These are phyloP conservation scores for Sceliomorpha sp. DNA, from an alignment of 2,888 invertebrate species.

Conservation along the genomic window DNA sequence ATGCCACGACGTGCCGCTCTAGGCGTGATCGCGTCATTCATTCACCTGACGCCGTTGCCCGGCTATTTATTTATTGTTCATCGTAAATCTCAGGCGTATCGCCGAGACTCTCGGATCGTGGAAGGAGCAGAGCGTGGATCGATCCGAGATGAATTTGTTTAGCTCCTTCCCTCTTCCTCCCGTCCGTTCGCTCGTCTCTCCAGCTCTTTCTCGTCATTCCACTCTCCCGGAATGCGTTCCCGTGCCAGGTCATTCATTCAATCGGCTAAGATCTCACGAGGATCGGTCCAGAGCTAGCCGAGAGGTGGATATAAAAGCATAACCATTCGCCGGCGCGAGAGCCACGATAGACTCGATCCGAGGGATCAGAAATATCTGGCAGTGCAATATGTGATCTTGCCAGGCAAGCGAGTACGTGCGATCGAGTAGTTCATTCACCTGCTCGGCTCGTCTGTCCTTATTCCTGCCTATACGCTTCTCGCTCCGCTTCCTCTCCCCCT, in stretches of 20 bases:
- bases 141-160: conserved; percentile 15
- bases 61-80: conserved; percentile 62
- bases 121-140: conserved; percentile 34
- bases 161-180: conserved; percentile 15
- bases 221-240: conserved; percentile 53
- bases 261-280: conserved; percentile 53
- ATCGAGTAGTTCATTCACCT: conserved; percentile 60
- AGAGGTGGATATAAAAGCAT: conserved; percentile 32
- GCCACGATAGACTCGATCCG: conserved; percentile 25
- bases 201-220: conserved; percentile 49
- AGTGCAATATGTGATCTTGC: conserved; percentile 60
- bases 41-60: conserved; percentile 61
- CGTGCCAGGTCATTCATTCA: conserved; percentile 67
- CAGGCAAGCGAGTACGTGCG: conserved; percentile 54
- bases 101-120: conserved; percentile 40
- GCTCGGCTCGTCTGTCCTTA: conserved; percentile 45
- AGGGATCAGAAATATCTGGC: conserved; percentile 54
- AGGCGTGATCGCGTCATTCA: conserved; percentile 64
- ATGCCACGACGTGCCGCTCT: conserved; percentile 22
- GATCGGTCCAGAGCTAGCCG: conserved; percentile 30
- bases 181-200: conserved; percentile 27
- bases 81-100: conserved; percentile 52
- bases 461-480: conserved; percentile 27
- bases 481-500: conserved; percentile 22
- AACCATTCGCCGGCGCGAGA: conserved; percentile 9